phyloP scores from a whole-genome alignment of 2,113 vertebrate genomes.

The Baryphthengus martii region DNA sequence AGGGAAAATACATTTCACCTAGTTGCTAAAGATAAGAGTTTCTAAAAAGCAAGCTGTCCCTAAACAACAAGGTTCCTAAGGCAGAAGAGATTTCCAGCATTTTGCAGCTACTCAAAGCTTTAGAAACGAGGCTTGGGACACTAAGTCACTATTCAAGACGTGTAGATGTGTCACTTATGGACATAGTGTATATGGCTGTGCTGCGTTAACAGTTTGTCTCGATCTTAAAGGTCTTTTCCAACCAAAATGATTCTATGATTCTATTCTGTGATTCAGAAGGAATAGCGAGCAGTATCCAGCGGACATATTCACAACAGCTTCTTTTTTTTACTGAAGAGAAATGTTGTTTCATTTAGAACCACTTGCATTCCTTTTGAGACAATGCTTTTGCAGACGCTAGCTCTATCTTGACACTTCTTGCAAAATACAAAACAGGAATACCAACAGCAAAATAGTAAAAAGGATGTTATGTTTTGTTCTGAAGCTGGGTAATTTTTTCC shows the following conservation, averaged over 20 bases:
- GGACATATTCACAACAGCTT: neutral
- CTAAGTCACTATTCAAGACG: neutral
- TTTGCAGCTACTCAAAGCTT: neutral
- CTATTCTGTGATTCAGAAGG: neutral
- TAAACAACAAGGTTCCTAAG: neutral
- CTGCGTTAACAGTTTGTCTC: neutral
- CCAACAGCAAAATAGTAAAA: neutral
- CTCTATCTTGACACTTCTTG: neutral
- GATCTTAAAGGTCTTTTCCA: neutral
- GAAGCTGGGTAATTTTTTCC: neutral
- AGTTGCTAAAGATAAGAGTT: neutral
- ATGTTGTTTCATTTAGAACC: neutral
- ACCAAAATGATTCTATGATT: neutral
- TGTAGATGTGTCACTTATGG: neutral
- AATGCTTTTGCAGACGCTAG: neutral
- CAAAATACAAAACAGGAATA: neutral
- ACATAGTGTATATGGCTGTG: neutral
- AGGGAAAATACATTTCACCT: neutral
- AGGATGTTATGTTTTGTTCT: neutral
- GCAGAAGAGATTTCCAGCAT: neutral
- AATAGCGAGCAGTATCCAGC: neutral
- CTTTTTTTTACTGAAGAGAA: neutral
- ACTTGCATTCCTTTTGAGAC: neutral
- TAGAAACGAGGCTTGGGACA: neutral
- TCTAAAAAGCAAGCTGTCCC: neutral